Base-by-base conservation (phyloP, 2,113 vertebrate species). In the Malurus elegans region DNA sequence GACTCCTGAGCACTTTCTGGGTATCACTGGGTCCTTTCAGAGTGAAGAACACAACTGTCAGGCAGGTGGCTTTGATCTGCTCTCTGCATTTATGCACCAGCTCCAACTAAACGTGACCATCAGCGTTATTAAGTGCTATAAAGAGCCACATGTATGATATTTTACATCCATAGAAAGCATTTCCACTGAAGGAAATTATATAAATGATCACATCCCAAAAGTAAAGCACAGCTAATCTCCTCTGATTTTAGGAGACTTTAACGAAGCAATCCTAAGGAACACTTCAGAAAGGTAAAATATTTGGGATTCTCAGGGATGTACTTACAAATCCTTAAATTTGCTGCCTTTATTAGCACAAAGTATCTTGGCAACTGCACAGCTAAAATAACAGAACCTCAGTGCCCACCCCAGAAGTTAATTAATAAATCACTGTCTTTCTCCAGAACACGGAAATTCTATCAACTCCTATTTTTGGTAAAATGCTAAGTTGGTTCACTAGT, bases 1-100 rank as follows among this genome's bases (percentile, higher is more conserved):
- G 64, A 29, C 31, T 82, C 28, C 17, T 32, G 28, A 76, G 75
- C 36, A 71, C 24, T 12, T 83, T 24, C 64, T 70, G 69, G 7
- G 0, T 14, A 60, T 71, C 72, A n/a, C 9, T 60, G 29, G 28
- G 2, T 62, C n/a, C 44, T 71, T 44, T 48, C 69, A 71, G 60
- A 67, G 56, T 28, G 23, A 66, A 36, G 31, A 79, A 72, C 13
- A 65, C 71, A 65, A 21, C 23, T 79, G 64, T 15, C 79, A 90
- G 34, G 44, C 32, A 78, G 44, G 34, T 62, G 81, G 34, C 88
- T 93, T 96, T 92, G 72, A 88, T 94, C 79, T 90, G 70, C 65
- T 69, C 57, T 3, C 84, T 88, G 44, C 38, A 47, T 58, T 73
- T 47, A 47, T 32, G 36, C 60, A 76, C 24, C n/a, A 61, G 36